Base-by-base conservation (phyloP, 2,113 vertebrate species). In the Empidonax traillii region DNA sequence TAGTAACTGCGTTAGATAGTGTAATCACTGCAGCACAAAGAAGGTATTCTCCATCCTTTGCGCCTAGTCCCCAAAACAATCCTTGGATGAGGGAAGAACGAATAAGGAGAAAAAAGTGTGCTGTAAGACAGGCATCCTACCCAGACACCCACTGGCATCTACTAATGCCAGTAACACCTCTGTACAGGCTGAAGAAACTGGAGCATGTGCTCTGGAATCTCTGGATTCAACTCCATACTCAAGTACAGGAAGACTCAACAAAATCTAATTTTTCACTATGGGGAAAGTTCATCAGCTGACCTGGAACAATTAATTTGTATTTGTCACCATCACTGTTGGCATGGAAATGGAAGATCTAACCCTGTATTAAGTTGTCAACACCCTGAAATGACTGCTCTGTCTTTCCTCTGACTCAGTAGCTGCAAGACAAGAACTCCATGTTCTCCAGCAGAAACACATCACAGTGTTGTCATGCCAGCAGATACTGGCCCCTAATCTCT, bases 281-380 rank as follows among this genome's bases (percentile, higher is more conserved):
- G 63, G 63, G 46, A 13, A 76, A 68, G 31, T 49, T 89, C 74
- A 85, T 69, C 68, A 89, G 49, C 74, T 93, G 87, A 79, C 72
- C 71, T 83, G 81, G 28, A 96, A 71, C 51, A 51, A 74, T 66
- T 87, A 35, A 55, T 85, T 85, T 78, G 37, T 47, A 21, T 80
- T 92, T 31, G 17, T 85, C 89, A 82, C 27, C 23, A 20, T 17
- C 6, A 8, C 66, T 9, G 35, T 76, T 73, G 82, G 85, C 82
- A 66, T 80, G 87, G 95, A 83, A 95, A 94, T 88, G 49, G 71
- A 72, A 95, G 89, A 71, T 56, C 82, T 83, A 80, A 91, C 67
- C 78, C 87, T 55, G 59, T 59, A 86, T 79, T 87, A 67, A 80
- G 82, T 87, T 97, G 85, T 89, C 78, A 87, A 66, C 58, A 71